Conservation (phyloP, 2,888 invertebrate genomes). For the Oligia strigilis region DNA sequence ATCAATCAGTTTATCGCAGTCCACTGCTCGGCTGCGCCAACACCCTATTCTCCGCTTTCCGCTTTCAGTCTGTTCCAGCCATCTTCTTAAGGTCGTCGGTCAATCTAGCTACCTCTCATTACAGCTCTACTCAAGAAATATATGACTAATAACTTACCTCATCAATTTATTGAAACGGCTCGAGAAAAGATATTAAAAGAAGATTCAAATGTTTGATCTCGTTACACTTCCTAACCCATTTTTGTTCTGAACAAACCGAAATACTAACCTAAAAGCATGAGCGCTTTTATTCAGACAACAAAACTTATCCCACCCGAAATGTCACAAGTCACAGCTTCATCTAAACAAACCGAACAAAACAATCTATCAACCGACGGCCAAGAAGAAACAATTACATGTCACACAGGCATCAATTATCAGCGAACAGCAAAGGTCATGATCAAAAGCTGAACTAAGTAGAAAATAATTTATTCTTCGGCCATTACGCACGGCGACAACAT, state of each 20-base stretch:
- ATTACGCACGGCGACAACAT: constrained; percentile 56
- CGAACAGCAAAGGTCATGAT: constrained; percentile 51
- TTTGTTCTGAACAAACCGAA: background rate
- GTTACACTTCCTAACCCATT: background rate
- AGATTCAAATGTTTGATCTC: background rate
- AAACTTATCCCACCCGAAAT: background rate
- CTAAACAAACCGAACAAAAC: background rate
- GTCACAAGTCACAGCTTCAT: background rate
- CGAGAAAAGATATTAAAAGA: background rate
- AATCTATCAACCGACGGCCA: constrained; percentile 13
- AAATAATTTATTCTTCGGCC: constrained; percentile 65
- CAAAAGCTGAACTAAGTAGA: constrained; percentile 59
- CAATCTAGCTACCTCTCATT: too few species aligned
- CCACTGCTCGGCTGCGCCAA: too few species aligned
- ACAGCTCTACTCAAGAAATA: too few species aligned
- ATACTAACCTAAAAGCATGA: background rate
- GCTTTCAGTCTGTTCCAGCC: too few species aligned
- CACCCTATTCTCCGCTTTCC: too few species aligned
- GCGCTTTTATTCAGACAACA: background rate
- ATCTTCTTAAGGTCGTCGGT: too few species aligned
- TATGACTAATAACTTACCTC: background rate
- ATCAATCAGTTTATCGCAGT: too few species aligned
- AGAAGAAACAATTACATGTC: constrained; percentile 35
- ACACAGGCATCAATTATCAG: constrained; percentile 50
- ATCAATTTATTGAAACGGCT: background rate